Evolutionary conservation across 2,113 vertebrate species (phyloP).

Genomic region (Nanorana parkeri): DNA sequence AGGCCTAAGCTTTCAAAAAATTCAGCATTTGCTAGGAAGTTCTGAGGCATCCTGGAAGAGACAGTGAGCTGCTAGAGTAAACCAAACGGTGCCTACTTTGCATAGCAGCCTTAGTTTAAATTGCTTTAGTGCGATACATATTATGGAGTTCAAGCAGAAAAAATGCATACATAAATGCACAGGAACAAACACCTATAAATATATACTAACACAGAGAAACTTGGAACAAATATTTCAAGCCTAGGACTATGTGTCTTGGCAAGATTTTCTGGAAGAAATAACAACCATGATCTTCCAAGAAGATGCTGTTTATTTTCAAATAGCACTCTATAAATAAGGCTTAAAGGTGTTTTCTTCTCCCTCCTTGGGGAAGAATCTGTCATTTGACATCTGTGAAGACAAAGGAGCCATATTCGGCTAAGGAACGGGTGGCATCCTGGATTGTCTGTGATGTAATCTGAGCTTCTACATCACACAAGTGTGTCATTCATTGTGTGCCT

Average conservation of each 20-base stretch:
- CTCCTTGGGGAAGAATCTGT: constrained; percentile 45
- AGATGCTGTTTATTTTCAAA: constrained; percentile 57
- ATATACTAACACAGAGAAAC: neutral
- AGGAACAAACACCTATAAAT: too few relatives aligned
- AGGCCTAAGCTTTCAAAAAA: too few relatives aligned
- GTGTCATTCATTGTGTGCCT: constrained; percentile 70
- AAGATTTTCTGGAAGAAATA: constrained; percentile 40
- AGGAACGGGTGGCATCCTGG: constrained; percentile 44
- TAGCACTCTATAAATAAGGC: constrained; percentile 55
- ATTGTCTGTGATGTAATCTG: constrained; percentile 73
- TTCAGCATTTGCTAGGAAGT: too few relatives aligned
- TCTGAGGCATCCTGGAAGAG: too few relatives aligned
- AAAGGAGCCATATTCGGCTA: constrained; percentile 20
- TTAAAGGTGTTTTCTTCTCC: constrained; percentile 21
- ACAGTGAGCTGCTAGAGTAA: too few relatives aligned
- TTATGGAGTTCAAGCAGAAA: too few relatives aligned
- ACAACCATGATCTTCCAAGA: constrained; percentile 38
- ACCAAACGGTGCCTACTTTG: too few relatives aligned
- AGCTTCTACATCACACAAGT: constrained; percentile 73
- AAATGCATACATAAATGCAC: too few relatives aligned
- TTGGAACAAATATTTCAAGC: neutral
- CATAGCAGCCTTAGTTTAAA: too few relatives aligned
- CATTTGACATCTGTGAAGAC: constrained; percentile 55
- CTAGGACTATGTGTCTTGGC: neutral
- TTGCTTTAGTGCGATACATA: too few relatives aligned